A percentile compares a stretch with the other conserved stretches of the same genome.
phyloP scores from a whole-genome alignment of 2,888 invertebrate species.

The Leucoptera coffeella region DNA sequence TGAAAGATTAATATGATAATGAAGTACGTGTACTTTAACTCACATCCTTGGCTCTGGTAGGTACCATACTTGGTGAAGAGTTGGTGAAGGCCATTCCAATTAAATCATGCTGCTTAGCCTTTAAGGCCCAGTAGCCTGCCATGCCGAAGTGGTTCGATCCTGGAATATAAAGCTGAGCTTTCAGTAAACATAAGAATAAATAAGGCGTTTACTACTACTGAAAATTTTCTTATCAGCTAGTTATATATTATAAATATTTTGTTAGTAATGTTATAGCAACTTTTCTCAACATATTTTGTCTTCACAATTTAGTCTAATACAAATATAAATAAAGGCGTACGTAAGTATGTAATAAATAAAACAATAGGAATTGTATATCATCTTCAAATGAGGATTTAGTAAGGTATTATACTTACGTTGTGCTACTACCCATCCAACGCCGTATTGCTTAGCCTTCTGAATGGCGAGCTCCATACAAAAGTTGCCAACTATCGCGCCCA shows the following conservation, averaged over 20 bases:
- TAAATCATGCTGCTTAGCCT: conserved; percentile 65
- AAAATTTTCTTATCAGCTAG: too few relatives aligned
- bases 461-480: conserved; percentile 77
- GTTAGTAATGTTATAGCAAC: too few relatives aligned
- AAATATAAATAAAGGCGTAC: too few relatives aligned
- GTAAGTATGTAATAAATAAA: too few relatives aligned
- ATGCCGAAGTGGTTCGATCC: conserved; percentile 88
- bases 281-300: too few relatives aligned
- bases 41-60: conserved; percentile 70
- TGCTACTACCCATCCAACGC: conserved; percentile 76
- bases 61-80: conserved; percentile 82
- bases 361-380: too few relatives aligned
- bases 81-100: conserved; percentile 88
- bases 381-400: too few relatives aligned
- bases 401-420: conserved; percentile 44
- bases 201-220: too few relatives aligned
- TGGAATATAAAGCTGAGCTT: conserved; percentile 18
- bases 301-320: too few relatives aligned
- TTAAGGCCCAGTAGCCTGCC: conserved; percentile 75
- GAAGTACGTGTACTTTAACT: too few relatives aligned
- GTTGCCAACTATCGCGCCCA: conserved; percentile 76
- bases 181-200: too few relatives aligned
- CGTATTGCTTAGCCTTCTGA: conserved; percentile 68
- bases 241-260: too few relatives aligned
- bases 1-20: not conserved